Percentiles rank a stretch among this genome's conserved stretches.
These are phyloP conservation scores for Theropithecus gelada DNA, from an alignment of 2,113 vertebrate genomes.

Conservation along the genomic window DNA sequence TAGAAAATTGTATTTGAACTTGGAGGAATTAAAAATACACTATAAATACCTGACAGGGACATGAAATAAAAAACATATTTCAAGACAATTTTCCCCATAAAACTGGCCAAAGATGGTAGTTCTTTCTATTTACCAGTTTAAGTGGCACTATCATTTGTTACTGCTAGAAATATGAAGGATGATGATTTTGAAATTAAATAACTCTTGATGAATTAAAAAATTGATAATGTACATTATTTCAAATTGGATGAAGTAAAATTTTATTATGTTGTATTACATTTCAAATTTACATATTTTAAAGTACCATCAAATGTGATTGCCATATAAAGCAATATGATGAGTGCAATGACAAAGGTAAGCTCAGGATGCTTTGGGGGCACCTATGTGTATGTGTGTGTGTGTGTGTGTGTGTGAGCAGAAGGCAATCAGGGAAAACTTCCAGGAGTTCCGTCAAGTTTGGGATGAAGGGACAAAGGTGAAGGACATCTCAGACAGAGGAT, in stretches of 20 bases:
- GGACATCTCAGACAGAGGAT: background rate
- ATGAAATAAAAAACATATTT: background rate
- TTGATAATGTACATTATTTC: background rate
- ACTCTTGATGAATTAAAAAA: background rate
- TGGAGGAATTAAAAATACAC: background rate
- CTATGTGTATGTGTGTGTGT: too few species aligned
- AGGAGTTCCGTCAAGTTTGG: background rate
- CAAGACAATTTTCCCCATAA: background rate
- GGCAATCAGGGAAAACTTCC: background rate
- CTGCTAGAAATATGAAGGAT: background rate
- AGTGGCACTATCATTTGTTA: background rate
- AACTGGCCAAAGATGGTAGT: background rate
- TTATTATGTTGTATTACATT: background rate
- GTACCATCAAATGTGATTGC: background rate
- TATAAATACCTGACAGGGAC: background rate
- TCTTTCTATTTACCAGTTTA: background rate
- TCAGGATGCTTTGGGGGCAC: background rate
- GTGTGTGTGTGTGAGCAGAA: too few species aligned
- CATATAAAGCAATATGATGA: background rate
- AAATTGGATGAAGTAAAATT: background rate
- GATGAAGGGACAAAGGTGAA: background rate
- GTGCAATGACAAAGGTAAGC: background rate
- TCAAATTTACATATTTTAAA: background rate
- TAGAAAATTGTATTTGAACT: background rate
- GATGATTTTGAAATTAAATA: background rate